Evolutionary conservation across 2,797 vertebrate species (phyloP).

Genomic region (Xiphorhynchus erythropygius): DNA sequence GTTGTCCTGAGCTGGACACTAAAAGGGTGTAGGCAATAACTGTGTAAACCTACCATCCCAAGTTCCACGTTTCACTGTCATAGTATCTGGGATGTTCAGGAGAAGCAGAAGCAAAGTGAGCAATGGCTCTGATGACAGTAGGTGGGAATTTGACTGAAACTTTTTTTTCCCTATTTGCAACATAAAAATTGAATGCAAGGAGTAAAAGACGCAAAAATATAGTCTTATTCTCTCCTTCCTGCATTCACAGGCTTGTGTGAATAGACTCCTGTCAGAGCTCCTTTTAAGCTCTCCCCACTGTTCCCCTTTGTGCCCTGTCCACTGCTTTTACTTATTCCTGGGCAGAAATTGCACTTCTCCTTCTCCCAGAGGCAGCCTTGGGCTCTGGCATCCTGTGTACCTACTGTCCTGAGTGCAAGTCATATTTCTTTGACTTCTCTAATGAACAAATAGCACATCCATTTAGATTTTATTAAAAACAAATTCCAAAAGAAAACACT

Average conservation of each 20-base stretch:
- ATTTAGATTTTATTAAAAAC: constrained; percentile 55
- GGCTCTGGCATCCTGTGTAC: not conserved
- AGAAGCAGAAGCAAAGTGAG: not conserved
- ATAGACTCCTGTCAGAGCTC: not conserved
- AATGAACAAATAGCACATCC: not conserved
- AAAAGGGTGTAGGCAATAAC: not conserved
- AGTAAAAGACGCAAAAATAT: not conserved
- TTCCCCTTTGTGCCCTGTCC: not conserved
- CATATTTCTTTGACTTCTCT: not conserved
- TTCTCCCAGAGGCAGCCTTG: not conserved
- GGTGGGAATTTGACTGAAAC: not conserved
- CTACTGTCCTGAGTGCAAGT: not conserved
- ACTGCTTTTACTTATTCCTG: not conserved
- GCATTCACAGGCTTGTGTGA: not conserved
- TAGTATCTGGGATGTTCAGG: not conserved
- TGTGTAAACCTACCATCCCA: not conserved
- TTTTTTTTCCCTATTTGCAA: not conserved
- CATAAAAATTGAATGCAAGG: not conserved
- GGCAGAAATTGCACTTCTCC: not conserved
- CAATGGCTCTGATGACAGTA: not conserved
- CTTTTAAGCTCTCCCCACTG: not conserved
- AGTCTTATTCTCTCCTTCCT: not conserved
- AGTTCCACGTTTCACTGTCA: not conserved
- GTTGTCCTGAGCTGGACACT: not conserved
- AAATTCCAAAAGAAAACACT: constrained; percentile 15